Percentiles rank a stretch among this genome's conserved stretches.
phyloP scores from a whole-genome alignment of 1,140 invertebrate species.

The Medauroidea extradentata region DNA sequence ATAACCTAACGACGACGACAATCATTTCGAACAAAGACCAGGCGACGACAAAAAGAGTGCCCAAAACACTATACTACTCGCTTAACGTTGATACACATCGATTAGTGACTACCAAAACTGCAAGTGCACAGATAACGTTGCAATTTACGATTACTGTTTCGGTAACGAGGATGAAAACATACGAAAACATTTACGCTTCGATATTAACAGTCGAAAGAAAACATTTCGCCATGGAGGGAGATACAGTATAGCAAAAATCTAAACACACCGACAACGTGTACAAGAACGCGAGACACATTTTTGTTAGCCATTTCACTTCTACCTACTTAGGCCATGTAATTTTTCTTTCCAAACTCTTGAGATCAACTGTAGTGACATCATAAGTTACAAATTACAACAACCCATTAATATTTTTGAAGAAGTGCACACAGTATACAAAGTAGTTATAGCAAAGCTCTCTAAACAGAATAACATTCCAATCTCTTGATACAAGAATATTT shows the following conservation, averaged over 20 bases:
- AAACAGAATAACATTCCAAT: conserved; percentile 1
- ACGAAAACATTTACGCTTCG: conserved; percentile 18
- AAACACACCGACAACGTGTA: no score
- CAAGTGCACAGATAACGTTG: conserved; percentile 10
- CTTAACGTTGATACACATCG: conserved; percentile 13
- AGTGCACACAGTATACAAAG: no score
- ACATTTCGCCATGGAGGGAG: no score
- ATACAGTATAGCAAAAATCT: no score
- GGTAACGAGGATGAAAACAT: conserved; percentile 12
- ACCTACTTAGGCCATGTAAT: conserved; percentile 17
- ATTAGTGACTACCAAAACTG: conserved; percentile 12
- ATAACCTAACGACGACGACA: conserved; percentile 15
- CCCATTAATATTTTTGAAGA: no score
- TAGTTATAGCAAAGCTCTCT: conserved; percentile 13
- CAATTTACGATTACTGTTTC: conserved; percentile 12
- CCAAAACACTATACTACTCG: conserved; percentile 11
- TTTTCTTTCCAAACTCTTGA: conserved; percentile 13
- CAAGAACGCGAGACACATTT: neutral
- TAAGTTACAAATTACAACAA: no score
- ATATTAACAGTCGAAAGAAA: conserved; percentile 9
- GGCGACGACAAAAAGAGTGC: conserved; percentile 8
- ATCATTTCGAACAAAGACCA: conserved; percentile 13
- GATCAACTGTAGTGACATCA: conserved; percentile 11
- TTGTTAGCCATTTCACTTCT: conserved; percentile 9
- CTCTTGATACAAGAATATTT: conserved; percentile 14